Conservation (phyloP, 1,140 invertebrate species). For the Bombus pascuorum region DNA sequence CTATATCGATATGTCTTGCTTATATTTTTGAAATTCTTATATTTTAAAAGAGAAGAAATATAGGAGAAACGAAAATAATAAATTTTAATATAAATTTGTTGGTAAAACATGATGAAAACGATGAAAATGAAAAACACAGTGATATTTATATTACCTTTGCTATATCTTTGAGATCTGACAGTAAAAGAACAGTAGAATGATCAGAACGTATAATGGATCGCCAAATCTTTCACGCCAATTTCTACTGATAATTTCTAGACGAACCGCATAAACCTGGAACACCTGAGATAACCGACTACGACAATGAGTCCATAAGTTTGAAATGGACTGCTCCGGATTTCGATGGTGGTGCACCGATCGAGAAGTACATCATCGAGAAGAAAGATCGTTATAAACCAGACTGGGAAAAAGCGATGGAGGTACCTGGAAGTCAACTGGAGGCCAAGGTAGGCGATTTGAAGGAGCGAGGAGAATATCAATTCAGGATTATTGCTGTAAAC, state of each 20-base stretch:
- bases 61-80: too few relatives aligned
- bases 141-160: background rate
- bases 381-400: constrained; percentile 92
- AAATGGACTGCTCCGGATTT: constrained; percentile 96
- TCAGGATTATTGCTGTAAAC: constrained; percentile 97
- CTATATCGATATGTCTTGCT: too few relatives aligned
- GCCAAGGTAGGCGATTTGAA: constrained; percentile 93
- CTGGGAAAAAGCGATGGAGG: constrained; percentile 91
- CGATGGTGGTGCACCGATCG: constrained; percentile 97
- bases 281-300: constrained; percentile 95
- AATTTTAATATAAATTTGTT: background rate
- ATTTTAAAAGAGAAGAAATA: too few relatives aligned
- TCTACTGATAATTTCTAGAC: constrained; percentile 82
- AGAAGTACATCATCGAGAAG: constrained; percentile 99
- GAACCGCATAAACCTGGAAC: constrained; percentile 93
- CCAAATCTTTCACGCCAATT: background rate
- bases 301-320: constrained; percentile 95
- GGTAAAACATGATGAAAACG: too few relatives aligned
- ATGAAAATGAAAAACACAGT: background rate
- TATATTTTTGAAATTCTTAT: too few relatives aligned
- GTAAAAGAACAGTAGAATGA: background rate
- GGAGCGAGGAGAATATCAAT: constrained; percentile 96
- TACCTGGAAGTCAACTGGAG: constrained; percentile 89
- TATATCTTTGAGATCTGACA: too few relatives aligned
- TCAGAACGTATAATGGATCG: background rate